These are phyloP conservation scores for Platichthys flesus DNA, from an alignment of 2,113 vertebrate species.

Conservation along the genomic window DNA sequence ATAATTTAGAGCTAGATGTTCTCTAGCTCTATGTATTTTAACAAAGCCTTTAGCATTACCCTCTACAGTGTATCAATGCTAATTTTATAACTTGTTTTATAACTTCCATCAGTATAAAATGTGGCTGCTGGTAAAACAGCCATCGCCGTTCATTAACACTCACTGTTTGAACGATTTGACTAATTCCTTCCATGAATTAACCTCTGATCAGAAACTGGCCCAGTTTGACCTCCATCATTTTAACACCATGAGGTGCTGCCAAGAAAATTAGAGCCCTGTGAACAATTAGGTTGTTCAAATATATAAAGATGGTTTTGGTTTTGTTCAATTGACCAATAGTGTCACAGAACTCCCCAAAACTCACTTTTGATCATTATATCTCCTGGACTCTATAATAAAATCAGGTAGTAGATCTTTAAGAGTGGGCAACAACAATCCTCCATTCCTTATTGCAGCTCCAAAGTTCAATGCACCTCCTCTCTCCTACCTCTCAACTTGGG, in stretches of 20 bases:
- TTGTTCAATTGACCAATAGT: background rate
- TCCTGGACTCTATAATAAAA: background rate
- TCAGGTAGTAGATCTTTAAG: conserved; percentile 4
- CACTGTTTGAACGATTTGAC: conserved; percentile 18
- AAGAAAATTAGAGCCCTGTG: conserved; percentile 39
- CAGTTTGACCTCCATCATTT: background rate
- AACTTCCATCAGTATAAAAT: conserved; percentile 48
- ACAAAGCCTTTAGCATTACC: background rate
- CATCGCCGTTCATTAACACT: conserved; percentile 19
- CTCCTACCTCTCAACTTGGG: conserved; percentile 16
- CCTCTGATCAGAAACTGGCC: conserved; percentile 6
- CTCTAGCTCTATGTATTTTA: background rate
- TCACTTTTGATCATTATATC: background rate
- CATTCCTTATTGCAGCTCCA: background rate
- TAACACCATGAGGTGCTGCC: background rate
- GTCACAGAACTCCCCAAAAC: background rate
- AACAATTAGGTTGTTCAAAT: conserved; percentile 18
- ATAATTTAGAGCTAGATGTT: background rate
- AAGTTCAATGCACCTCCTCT: background rate
- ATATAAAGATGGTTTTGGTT: conserved; percentile 15
- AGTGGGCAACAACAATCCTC: background rate
- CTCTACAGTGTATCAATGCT: conserved; percentile 15
- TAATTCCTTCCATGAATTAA: conserved; percentile 22
- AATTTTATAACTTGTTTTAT: background rate
- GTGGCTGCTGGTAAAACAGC: conserved; percentile 42